Base-by-base conservation (phyloP, 2,888 invertebrate genomes). In the Neocrepidodera transversa region DNA sequence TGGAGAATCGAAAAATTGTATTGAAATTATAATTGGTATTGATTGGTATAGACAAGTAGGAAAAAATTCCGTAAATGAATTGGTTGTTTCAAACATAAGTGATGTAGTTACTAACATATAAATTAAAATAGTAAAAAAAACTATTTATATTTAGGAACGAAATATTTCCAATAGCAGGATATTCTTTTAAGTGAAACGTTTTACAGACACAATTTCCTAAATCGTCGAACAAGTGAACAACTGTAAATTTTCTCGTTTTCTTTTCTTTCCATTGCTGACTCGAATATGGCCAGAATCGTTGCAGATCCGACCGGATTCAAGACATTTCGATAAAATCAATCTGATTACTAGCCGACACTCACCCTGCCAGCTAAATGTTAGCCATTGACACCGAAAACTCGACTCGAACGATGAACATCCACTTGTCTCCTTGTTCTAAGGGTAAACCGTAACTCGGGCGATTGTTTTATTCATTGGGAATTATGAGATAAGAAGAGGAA, bases 291-390 rank as follows among this genome's bases (percentile, higher is more conserved):
- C 17, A 8, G 52, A 49, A 56, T 56, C 49, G 42, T 50, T 43
- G 42, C 20, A 16, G 10, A 16, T 38, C 23, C 16, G 26, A 50
- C 32, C 30, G 45, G 52, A 50, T 35, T 57, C 43, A 14, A 13
- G 53, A 45, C 53, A 53, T 53, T 53, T 45, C 56, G 58, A 58
- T 58, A 58, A 52, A 58, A 52, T 58, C 58, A 58, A 58, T 58
- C 52, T 58, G 58, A 58, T 58, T 58, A 58, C 58, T 51, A 30
- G 47, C 47, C 32, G 47, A 28, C 51, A 35, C 42, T 52, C 52
- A 42, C n/a, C 49, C 58, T 52, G 47, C 48, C 42, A 13, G 51
- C 30, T 43, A 48, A 52, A 57, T 57, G 56, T 57, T 61, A 53
- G 53, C 49, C 48, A 61, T 61, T 57, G 57, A 61, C 57, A 57